Percentiles rank a stretch among this genome's conserved stretches.
phyloP scores from a whole-genome alignment of 1,140 invertebrate genomes.

The Phenacoccus solenopsis region DNA sequence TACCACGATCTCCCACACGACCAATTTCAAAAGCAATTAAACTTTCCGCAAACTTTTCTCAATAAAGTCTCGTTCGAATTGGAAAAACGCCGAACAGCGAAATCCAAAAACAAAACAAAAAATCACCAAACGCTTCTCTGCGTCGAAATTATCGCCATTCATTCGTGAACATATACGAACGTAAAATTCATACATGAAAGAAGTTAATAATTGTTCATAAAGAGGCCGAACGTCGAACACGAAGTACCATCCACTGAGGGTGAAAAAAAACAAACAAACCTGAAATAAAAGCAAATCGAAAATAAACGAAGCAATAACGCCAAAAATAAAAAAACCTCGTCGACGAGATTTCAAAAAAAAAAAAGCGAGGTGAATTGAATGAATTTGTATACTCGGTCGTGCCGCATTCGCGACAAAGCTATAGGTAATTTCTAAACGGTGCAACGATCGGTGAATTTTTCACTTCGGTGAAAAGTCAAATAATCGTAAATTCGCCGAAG shows the following conservation, averaged over 20 bases:
- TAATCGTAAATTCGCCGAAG: conserved; percentile 12
- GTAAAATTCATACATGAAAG: not conserved
- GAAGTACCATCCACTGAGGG: not conserved
- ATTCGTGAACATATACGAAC: not conserved
- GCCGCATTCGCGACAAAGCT: not conserved
- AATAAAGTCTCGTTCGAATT: not conserved
- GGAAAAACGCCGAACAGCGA: not conserved
- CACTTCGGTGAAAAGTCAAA: conserved; percentile 15
- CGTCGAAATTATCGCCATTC: not conserved
- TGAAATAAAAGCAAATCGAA: conserved; percentile 5
- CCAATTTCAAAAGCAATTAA: not conserved
- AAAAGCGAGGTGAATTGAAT: not conserved
- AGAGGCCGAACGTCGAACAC: no score
- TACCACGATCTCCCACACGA: not conserved
- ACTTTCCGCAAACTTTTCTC: not conserved
- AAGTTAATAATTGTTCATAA: not conserved
- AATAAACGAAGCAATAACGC: conserved; percentile 9
- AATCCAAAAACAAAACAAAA: not conserved
- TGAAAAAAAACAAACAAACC: not conserved
- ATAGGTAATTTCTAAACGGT: not conserved
- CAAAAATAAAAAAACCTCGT: not conserved
- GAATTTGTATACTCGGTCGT: not conserved
- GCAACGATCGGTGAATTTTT: conserved; percentile 4
- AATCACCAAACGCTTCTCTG: not conserved
- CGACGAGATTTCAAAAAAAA: not conserved